Percentiles rank a stretch among this genome's conserved stretches.
Conservation (phyloP, 2,888 invertebrate species). For the Erpobdella octoculata region DNA sequence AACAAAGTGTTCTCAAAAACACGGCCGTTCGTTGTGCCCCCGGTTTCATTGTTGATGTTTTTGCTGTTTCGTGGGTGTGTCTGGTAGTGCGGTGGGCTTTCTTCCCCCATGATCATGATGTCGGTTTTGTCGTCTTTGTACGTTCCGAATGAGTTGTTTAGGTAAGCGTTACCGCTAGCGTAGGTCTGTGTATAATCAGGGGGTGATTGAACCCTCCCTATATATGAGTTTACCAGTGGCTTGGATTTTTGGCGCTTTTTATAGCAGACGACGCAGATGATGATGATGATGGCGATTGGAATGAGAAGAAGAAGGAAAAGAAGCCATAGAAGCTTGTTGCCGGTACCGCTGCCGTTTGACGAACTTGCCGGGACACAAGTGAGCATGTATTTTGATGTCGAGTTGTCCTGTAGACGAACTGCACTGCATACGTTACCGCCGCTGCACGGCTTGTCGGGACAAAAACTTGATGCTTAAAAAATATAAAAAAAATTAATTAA, state of each 20-base stretch:
- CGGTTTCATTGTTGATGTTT: too few species aligned
- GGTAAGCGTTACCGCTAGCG: background rate
- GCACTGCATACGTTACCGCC: background rate
- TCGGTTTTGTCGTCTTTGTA: background rate
- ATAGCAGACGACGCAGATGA: background rate
- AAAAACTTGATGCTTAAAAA: too few species aligned
- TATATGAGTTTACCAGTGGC: background rate
- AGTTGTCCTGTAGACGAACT: background rate
- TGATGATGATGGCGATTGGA: slow-evolving; percentile 1
- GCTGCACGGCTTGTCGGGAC: background rate
- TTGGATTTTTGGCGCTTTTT: background rate
- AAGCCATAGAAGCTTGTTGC: background rate
- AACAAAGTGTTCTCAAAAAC: background rate
- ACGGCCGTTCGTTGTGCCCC: background rate
- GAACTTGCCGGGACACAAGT: background rate
- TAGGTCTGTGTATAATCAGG: background rate
- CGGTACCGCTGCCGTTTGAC: background rate
- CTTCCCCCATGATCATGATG: slow-evolving; percentile 12
- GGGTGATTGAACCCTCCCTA: too few species aligned
- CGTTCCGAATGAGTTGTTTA: background rate
- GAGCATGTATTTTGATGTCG: background rate
- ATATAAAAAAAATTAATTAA: too few species aligned
- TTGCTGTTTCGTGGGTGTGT: background rate
- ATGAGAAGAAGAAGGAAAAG: slow-evolving; percentile 4
- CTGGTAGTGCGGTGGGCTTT: slow-evolving; percentile 2